Base-by-base conservation (phyloP, 2,888 invertebrate species). In the Seladonia tumulorum region DNA sequence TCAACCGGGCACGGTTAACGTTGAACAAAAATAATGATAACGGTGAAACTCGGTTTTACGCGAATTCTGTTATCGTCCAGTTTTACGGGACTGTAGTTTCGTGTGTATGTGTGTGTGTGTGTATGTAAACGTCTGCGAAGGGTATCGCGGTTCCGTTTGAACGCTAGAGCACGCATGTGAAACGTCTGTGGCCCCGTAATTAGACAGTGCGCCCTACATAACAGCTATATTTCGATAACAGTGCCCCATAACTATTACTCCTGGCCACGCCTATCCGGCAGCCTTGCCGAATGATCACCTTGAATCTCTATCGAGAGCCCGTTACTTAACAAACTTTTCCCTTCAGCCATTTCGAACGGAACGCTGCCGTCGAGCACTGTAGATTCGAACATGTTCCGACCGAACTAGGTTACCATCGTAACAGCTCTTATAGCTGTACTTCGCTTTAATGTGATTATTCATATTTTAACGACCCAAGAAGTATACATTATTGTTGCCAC, bases 21-120 rank as follows among this genome's bases (percentile, higher is more conserved):
- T 42, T 5, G 63, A 70, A 63, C 35, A 57, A 45, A 63, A 63
- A 29, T 63, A 74, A 78, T 83, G 79, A 83, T 85, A 85, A 83
- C 83, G 83, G 84, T 83, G 75, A 72, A 71, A 39, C 75, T 8
- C 57, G 29, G 47, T 47, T 72, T 72, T 79, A 72, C 70, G 72
- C 84, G 70, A 84, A 85, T 84, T 83, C 83, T 84, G 79, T 84
- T 85, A 85, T 85, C 84, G 45, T 12, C 35, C 76, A 45, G 79
- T 79, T 83, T 74, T 68, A 70, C 84, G 49, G 53, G 63, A 29
- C 72, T 76, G 68, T 74, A 49, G 83, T 78, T 73, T 81, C 16
- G 60, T 29, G 75, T 63, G 8, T 70, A 63, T 35, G 35, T 35
- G 35, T 35, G 35, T 35, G 35, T 35, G 35, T 4, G 35, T 35